phyloP scores from a whole-genome alignment of 2,797 vertebrate species.

The Strix occidentalis region DNA sequence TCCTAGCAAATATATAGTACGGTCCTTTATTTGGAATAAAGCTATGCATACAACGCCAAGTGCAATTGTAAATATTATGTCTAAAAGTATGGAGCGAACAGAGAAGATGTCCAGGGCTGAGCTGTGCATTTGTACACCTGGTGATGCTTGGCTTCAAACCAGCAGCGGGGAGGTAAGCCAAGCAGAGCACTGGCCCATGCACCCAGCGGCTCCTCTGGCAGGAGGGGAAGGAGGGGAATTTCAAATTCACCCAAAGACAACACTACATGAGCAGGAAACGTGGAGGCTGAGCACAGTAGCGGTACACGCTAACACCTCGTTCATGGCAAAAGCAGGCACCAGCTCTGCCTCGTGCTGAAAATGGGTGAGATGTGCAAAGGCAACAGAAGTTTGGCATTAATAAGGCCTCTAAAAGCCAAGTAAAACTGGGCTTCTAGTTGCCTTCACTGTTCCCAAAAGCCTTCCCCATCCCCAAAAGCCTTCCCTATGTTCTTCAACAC shows the following conservation, averaged over 20 bases:
- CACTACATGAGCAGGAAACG: accelerated
- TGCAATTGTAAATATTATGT: constrained; percentile 10
- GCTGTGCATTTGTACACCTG: constrained; percentile 1
- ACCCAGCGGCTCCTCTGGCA: background rate
- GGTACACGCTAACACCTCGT: background rate
- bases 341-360: background rate
- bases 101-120: background rate
- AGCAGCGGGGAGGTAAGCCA: background rate
- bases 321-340: background rate
- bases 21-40: background rate
- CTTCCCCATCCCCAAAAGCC: background rate
- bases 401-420: background rate
- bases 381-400: background rate
- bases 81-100: background rate
- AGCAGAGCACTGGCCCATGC: background rate
- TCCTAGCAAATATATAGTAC: background rate
- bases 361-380: background rate
- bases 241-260: constrained; percentile 3
- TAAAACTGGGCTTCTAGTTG: background rate
- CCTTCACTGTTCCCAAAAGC: background rate
- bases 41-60: background rate
- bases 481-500: background rate
- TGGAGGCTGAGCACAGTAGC: background rate
- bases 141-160: background rate
- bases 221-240: background rate